These are phyloP conservation scores for Chelon labrosus DNA, from an alignment of 2,797 vertebrate species.

Conservation along the genomic window DNA sequence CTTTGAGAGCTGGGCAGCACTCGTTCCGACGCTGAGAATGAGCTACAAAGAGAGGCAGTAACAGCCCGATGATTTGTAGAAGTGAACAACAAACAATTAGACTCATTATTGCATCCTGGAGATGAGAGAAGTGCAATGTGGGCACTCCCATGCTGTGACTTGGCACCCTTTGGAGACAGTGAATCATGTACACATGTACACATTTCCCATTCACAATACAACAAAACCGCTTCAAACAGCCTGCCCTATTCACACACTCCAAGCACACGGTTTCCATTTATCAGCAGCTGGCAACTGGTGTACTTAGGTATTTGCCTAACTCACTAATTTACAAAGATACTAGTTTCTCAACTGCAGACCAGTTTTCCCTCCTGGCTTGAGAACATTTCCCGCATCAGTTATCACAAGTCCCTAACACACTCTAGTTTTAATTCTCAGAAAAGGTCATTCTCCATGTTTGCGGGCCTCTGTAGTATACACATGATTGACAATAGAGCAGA, in stretches of 20 bases:
- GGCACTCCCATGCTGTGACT: slow-evolving; percentile 70
- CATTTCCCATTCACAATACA: slow-evolving; percentile 77
- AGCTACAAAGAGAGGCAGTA: slow-evolving; percentile 63
- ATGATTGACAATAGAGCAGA: slow-evolving; percentile 7
- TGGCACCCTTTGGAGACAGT: slow-evolving; percentile 78
- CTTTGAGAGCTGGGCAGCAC: slow-evolving; percentile 45
- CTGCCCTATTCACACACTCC: slow-evolving; percentile 44
- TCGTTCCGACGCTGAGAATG: slow-evolving; percentile 33
- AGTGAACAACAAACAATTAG: slow-evolving; percentile 85
- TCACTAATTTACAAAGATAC: slow-evolving; percentile 51
- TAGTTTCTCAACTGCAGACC: slow-evolving; percentile 34
- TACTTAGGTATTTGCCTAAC: slow-evolving; percentile 47
- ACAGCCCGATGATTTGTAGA: slow-evolving; percentile 76
- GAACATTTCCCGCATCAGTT: slow-evolving; percentile 34
- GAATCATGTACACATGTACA: slow-evolving; percentile 71
- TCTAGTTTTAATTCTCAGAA: slow-evolving; percentile 16
- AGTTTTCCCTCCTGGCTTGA: slow-evolving; percentile 28
- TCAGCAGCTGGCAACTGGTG: slow-evolving; percentile 58
- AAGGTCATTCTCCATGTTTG: slow-evolving; percentile 22
- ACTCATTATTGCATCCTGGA: slow-evolving; percentile 82
- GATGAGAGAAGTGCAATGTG: slow-evolving; percentile 82
- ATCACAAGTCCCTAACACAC: slow-evolving; percentile 24
- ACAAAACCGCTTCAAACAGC: slow-evolving; percentile 56
- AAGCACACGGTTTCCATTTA: slow-evolving; percentile 51
- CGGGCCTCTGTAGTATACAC: slow-evolving; percentile 30